phyloP scores from a whole-genome alignment of 1,140 invertebrate species.

The Drosophila insularis region DNA sequence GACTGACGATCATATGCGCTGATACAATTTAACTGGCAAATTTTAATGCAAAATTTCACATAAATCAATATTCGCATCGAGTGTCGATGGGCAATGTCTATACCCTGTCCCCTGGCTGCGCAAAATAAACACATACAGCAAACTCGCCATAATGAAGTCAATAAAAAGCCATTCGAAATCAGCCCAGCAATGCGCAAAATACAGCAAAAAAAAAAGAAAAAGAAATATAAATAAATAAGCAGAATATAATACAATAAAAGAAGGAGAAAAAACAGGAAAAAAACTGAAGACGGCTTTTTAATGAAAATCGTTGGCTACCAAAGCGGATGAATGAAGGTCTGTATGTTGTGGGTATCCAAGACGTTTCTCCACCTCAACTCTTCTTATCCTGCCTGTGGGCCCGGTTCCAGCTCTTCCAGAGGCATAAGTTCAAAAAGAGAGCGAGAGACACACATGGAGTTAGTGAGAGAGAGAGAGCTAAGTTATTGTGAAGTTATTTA shows the following conservation, averaged over 20 bases:
- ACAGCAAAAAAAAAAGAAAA: constrained; percentile 21
- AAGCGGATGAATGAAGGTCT: constrained; percentile 78
- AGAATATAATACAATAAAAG: constrained; percentile 8
- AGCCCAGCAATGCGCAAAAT: constrained; percentile 60
- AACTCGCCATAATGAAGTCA: constrained; percentile 67
- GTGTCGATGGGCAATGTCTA: constrained; percentile 28
- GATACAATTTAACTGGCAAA: constrained; percentile 33
- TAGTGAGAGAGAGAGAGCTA: background rate
- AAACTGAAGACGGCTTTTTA: constrained; percentile 69
- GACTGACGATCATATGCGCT: constrained; percentile 41
- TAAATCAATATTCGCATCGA: constrained; percentile 70
- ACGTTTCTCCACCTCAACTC: constrained; percentile 7
- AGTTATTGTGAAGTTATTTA: constrained; percentile 22
- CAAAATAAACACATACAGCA: constrained; percentile 75
- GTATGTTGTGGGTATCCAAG: constrained; percentile 46
- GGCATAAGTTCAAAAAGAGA: constrained; percentile 67
- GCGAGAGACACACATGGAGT: constrained; percentile 7
- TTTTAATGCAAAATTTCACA: constrained; percentile 29
- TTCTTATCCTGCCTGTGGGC: background rate
- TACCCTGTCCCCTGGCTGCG: constrained; percentile 64
- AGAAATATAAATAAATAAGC: constrained; percentile 40
- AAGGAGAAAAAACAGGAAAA: constrained; percentile 42
- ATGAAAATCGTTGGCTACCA: constrained; percentile 79
- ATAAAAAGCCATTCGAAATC: constrained; percentile 66
- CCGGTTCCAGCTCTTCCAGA: constrained; percentile 5